Percentiles rank a stretch among this genome's conserved stretches.
These are phyloP conservation scores for Stigmatopora nigra DNA, from an alignment of 2,113 vertebrate genomes.

Conservation along the genomic window DNA sequence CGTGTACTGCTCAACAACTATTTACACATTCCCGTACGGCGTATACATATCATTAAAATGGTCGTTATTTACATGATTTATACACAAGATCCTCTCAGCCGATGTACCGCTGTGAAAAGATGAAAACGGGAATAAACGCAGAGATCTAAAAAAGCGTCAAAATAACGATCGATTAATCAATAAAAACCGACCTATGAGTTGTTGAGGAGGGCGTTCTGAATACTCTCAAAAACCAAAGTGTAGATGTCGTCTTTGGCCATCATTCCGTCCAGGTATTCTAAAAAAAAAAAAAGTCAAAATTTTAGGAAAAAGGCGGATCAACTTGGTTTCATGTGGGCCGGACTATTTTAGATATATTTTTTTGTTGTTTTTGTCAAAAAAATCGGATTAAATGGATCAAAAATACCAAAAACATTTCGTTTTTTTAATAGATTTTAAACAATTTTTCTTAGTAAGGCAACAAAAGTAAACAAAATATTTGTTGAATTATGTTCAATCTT, in stretches of 20 bases:
- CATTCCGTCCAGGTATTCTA: slow-evolving; percentile 72
- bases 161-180: not conserved
- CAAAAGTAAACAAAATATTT: no score
- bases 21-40: slow-evolving; percentile 63
- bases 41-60: slow-evolving; percentile 25
- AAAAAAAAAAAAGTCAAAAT: not conserved
- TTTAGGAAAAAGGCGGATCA: no score
- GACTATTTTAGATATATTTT: no score
- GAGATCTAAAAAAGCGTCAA: not conserved
- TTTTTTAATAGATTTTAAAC: no score
- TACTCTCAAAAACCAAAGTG: slow-evolving; percentile 57
- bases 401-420: no score
- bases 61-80: slow-evolving; percentile 70
- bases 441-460: no score
- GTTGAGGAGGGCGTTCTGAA: slow-evolving; percentile 72
- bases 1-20: slow-evolving; percentile 52
- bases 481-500: no score
- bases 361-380: no score
- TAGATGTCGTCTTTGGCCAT: slow-evolving; percentile 65
- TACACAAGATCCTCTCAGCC: slow-evolving; percentile 52
- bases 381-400: no score
- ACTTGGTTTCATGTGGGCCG: no score
- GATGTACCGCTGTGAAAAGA: slow-evolving; percentile 43
- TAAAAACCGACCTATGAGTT: slow-evolving; percentile 61
- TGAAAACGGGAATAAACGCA: not conserved